Evolutionary conservation across 2,797 vertebrate genomes (phyloP), one percentile per base, ranked within the genome.

Genomic region (Chromobotia macracanthus): DNA sequence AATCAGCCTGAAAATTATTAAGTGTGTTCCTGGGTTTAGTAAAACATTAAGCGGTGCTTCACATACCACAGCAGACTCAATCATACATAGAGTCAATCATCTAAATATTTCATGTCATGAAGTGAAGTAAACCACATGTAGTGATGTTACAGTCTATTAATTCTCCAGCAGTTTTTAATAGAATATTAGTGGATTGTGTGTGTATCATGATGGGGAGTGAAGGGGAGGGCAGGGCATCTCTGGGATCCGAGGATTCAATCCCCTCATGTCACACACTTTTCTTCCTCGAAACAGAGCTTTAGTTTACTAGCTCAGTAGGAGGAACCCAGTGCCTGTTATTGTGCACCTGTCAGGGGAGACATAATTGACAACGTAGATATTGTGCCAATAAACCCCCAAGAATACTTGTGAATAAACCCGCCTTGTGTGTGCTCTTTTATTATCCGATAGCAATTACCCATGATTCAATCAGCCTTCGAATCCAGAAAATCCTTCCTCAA

Each of bases 301-400:
- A 82, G 64, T 79, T 85, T 84, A 63, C 61, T 74, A 77, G 66
- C 51, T 67, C 41, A 25, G 65, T 44, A 23, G 58, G 77, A 81
- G 66, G 72, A 81, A 81, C 77, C 16, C 55, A 16, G 23, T 41
- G 70, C 61, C 63, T 74, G 72, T 83, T 82, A 81, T 82, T 86
- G 75, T 82, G 80, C 66, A 63, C 69, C 76, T 80, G 75, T 86
- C 79, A 71, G 35, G 16, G 31, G 21, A 70, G 69, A 79, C 68
- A 83, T 82, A 84, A 84, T 79, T 86, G 84, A 83, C 83, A 82
- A 77, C 63, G 63, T 44, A 74, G 75, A 79, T 80, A 82, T 80
- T 80, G 61, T 70, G 80, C 79, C 67, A 82, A 77, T 85, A 82
- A 82, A 61, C 80, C 67, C 66, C 21, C 46, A 73, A 72, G 84